These are phyloP conservation scores for Drosophila arizonae DNA, from an alignment of 1,140 invertebrate genomes.

Conservation along the genomic window DNA sequence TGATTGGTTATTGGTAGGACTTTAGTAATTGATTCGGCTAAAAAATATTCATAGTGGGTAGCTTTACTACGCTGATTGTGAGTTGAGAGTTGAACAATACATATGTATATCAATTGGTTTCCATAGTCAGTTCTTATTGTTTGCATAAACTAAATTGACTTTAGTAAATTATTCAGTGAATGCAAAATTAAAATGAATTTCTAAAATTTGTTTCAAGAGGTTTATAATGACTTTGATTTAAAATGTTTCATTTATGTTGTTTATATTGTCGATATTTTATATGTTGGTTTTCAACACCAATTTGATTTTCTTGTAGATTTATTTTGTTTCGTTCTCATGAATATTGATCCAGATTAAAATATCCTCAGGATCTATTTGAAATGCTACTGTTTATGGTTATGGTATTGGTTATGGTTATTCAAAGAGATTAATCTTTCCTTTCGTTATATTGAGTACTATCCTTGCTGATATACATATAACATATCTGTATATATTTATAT, in stretches of 20 bases:
- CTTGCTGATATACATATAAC: constrained; percentile 23
- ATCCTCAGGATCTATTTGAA: constrained; percentile 18
- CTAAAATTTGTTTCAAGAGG: too few species aligned
- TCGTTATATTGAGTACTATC: constrained; percentile 16
- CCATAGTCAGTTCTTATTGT: constrained; percentile 48
- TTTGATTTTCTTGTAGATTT: neutral
- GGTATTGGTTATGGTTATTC: neutral
- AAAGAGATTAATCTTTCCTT: neutral
- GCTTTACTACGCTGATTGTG: constrained; percentile 54
- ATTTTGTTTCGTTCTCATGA: too few species aligned
- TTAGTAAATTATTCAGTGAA: too few species aligned
- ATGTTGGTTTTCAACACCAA: constrained; percentile 28
- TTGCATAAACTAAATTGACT: neutral
- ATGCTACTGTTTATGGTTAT: constrained; percentile 17
- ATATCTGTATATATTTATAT: constrained; percentile 18
- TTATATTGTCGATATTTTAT: constrained; percentile 62
- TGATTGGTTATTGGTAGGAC: constrained; percentile 68
- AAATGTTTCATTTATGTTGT: neutral
- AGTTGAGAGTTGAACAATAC: constrained; percentile 1
- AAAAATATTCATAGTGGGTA: constrained; percentile 65
- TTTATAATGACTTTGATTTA: too few species aligned
- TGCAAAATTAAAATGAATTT: too few species aligned
- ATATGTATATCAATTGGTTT: constrained; percentile 26
- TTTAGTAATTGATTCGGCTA: constrained; percentile 44
- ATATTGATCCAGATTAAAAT: neutral